Evolutionary conservation across 2,888 invertebrate genomes (phyloP).

Genomic region (Arge pagana): DNA sequence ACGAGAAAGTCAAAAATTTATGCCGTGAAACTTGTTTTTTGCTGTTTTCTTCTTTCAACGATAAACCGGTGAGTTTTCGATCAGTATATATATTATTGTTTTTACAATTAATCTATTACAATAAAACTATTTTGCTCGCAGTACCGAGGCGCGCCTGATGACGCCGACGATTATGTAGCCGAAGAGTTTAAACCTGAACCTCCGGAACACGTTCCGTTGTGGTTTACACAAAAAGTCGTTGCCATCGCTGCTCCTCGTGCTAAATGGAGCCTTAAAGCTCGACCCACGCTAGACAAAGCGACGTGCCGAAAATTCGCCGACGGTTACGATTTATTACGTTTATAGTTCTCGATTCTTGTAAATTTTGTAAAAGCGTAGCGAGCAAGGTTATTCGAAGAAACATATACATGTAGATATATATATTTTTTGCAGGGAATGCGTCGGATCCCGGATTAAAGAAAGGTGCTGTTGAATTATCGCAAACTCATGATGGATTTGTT

Average conservation of each 20-base stretch:
- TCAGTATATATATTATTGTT: background rate
- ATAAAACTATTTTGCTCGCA: background rate
- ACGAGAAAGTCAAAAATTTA: no score
- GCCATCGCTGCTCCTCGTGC: conserved; percentile 6
- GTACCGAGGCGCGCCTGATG: conserved; percentile 1
- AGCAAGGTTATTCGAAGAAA: no score
- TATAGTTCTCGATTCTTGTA: no score
- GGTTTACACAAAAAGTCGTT: background rate
- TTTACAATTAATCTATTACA: background rate
- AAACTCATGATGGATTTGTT: no score
- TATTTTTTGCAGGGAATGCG: no score
- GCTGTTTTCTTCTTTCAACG: conserved; percentile 10
- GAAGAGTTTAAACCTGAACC: conserved; percentile 6
- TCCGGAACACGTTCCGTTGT: background rate
- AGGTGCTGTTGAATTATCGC: no score
- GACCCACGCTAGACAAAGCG: no score
- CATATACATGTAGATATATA: no score
- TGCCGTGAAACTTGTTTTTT: background rate
- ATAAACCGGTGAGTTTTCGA: background rate
- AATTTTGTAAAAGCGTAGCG: no score
- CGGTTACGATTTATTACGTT: no score
- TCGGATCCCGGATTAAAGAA: no score
- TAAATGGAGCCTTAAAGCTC: background rate
- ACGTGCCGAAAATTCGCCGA: no score
- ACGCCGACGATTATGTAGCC: conserved; percentile 3